Percentiles rank a stretch among this genome's conserved stretches.
These are phyloP conservation scores for Neotoma lepida DNA, from an alignment of 2,113 vertebrate species.

Conservation along the genomic window DNA sequence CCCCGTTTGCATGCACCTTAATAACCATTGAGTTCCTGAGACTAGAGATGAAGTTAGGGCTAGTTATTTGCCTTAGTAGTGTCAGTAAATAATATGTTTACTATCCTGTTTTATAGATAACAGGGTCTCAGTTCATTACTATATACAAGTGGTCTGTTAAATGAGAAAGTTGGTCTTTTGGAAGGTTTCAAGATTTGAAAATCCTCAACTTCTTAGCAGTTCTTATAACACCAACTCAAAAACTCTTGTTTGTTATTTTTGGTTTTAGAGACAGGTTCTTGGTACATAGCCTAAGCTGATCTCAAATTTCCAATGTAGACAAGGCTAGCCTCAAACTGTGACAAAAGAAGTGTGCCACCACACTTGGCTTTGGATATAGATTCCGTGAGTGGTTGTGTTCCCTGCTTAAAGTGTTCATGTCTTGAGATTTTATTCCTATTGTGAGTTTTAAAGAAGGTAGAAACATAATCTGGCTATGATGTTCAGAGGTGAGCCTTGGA, in stretches of 20 bases:
- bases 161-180: neutral
- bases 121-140: neutral
- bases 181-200: neutral
- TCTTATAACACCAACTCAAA: constrained; percentile 12
- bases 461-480: neutral
- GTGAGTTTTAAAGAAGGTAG: neutral
- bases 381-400: neutral
- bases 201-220: neutral
- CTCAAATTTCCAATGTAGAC: neutral
- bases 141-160: neutral
- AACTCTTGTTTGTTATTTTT: neutral
- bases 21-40: neutral
- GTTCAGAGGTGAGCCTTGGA: neutral
- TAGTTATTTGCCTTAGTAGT: neutral
- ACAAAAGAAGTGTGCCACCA: neutral
- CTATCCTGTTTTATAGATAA: neutral
- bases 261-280: neutral
- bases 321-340: neutral
- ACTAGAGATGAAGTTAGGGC: neutral
- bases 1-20: neutral
- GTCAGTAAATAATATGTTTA: neutral
- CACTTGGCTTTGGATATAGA: neutral
- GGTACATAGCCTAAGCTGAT: neutral
- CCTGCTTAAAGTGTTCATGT: neutral
- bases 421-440: neutral